A percentile compares a stretch with the other conserved stretches of the same genome.
Evolutionary conservation across 2,797 vertebrate genomes (phyloP).

Genomic region (Chrysolophus pictus): DNA sequence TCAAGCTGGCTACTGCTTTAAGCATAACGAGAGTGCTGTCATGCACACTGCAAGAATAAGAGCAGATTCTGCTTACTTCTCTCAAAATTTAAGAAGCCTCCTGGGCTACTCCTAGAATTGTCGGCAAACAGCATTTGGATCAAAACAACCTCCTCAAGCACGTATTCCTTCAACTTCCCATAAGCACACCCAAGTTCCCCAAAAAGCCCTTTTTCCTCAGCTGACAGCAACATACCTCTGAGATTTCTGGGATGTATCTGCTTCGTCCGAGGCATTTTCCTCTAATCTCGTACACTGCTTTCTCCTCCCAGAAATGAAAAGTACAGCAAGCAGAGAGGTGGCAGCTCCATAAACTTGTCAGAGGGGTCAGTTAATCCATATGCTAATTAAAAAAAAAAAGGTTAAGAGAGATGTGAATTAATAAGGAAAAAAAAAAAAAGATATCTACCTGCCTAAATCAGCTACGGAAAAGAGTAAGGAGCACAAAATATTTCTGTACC

Average conservation of each 20-base stretch:
- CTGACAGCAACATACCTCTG: conserved; percentile 86
- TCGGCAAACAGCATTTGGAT: neutral
- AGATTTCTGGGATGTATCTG: conserved; percentile 98
- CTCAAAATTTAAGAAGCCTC: neutral
- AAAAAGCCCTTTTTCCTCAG: conserved; percentile 1
- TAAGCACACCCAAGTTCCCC: neutral
- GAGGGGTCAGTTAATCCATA: conserved; percentile 77
- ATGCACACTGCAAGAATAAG: neutral
- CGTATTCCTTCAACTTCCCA: neutral
- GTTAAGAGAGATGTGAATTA: neutral
- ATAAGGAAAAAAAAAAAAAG: conserved; percentile 26
- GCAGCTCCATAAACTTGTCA: conserved; percentile 82
- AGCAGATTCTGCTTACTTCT: neutral
- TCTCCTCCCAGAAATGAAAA: conserved; percentile 76
- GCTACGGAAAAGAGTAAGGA: neutral
- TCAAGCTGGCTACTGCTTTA: neutral
- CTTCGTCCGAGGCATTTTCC: conserved; percentile 96
- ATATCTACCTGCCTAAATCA: neutral
- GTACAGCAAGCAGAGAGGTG: conserved; percentile 71
- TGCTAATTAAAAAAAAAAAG: conserved; percentile 65
- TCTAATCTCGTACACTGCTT: conserved; percentile 78
- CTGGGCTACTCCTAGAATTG: neutral
- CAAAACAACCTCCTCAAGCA: conserved; percentile 3
- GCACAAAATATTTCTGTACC: neutral
- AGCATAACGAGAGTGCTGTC: neutral